Evolutionary conservation across 2,113 vertebrate genomes (phyloP).

Genomic region (Rattus rattus): DNA sequence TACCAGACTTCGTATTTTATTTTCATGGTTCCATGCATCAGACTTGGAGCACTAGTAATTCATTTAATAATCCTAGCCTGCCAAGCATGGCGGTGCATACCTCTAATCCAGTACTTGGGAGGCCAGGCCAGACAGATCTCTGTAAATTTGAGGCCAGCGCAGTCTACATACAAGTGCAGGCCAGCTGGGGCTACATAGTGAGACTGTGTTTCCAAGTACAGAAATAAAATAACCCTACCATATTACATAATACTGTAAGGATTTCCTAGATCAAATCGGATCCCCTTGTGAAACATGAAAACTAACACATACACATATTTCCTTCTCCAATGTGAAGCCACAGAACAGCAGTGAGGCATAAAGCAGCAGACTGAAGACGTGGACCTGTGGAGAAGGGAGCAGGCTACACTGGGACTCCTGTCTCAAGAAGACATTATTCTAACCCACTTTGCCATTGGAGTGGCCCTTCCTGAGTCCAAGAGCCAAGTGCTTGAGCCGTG

Average conservation of each 20-base stretch:
- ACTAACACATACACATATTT: background rate
- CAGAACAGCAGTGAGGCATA: background rate
- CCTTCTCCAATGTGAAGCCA: background rate
- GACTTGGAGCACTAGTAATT: background rate
- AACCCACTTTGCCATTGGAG: background rate
- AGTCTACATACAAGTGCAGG: background rate
- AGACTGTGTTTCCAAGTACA: background rate
- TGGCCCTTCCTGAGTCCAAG: background rate
- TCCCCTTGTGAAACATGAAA: background rate
- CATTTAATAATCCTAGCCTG: background rate
- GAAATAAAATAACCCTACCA: background rate
- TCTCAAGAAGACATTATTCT: background rate
- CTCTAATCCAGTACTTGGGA: background rate
- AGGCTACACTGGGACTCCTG: background rate
- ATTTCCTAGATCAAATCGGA: background rate
- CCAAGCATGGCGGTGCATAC: background rate
- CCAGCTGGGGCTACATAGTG: background rate
- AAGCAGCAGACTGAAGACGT: background rate
- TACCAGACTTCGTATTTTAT: background rate
- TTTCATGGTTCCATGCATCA: background rate
- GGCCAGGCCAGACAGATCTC: background rate
- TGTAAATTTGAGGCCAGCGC: background rate
- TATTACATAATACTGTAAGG: background rate
- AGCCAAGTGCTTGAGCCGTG: background rate
- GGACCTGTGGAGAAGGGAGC: background rate